Conservation (phyloP, 2,888 invertebrate species). For the Eristalis intricaria region DNA sequence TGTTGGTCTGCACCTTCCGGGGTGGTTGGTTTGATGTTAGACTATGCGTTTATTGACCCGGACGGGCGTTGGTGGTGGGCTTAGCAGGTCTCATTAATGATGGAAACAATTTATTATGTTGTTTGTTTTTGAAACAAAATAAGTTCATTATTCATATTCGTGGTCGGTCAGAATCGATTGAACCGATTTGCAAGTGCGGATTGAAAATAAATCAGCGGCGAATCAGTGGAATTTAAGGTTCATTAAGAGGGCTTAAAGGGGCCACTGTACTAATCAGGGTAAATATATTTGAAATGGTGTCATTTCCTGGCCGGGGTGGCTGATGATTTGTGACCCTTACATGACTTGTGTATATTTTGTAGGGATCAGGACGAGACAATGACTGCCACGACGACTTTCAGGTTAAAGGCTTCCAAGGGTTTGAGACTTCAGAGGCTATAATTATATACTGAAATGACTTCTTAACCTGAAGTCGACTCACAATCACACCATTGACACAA, state of each 20-base stretch:
- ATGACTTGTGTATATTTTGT: too few species aligned
- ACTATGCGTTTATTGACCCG: not conserved
- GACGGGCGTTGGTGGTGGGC: not conserved
- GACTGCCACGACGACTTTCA: too few species aligned
- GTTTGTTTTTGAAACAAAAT: constrained; percentile 30
- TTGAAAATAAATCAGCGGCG: not conserved
- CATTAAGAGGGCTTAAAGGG: not conserved
- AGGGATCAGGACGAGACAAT: too few species aligned
- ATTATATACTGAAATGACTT: too few species aligned
- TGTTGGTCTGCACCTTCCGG: constrained; percentile 9
- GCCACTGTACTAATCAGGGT: not conserved
- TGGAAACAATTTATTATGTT: constrained; percentile 48
- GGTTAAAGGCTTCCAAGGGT: too few species aligned
- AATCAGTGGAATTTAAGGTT: not conserved
- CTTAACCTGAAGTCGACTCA: too few species aligned
- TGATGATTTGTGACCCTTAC: too few species aligned
- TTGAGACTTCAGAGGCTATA: too few species aligned
- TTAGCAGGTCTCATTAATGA: constrained; percentile 25
- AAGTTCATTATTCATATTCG: constrained; percentile 29
- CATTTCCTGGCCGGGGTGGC: too few species aligned
- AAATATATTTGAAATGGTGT: not conserved
- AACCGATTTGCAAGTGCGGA: not conserved
- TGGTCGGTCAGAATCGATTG: not conserved
- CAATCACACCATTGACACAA: too few species aligned
- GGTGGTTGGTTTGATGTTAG: constrained; percentile 30